Conservation (phyloP, 2,113 vertebrate species). For the Otocyon megalotis region DNA sequence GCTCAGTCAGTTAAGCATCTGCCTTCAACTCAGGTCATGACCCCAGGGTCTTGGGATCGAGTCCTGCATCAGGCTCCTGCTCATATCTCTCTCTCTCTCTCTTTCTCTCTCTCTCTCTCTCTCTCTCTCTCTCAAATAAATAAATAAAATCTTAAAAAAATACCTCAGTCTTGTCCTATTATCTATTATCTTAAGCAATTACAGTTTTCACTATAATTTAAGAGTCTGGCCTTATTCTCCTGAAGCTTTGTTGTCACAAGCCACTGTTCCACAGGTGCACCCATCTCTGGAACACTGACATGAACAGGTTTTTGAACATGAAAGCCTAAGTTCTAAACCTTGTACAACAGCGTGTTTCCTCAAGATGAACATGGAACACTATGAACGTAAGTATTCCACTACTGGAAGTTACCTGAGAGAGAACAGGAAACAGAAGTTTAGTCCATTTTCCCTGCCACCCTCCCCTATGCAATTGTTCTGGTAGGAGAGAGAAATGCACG, state of each 20-base stretch:
- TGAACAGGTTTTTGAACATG: not conserved
- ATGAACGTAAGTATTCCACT: not conserved
- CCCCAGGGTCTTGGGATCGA: too few relatives aligned
- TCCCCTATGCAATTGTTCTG: not conserved
- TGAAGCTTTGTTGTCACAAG: constrained; percentile 23
- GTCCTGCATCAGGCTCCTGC: too few relatives aligned
- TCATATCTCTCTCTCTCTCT: too few relatives aligned
- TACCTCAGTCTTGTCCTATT: not conserved
- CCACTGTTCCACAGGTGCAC: not conserved
- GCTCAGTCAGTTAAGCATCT: too few relatives aligned
- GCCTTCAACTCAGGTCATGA: too few relatives aligned
- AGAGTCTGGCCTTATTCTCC: not conserved
- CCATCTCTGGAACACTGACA: not conserved
- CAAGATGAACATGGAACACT: not conserved
- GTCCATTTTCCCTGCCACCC: not conserved
- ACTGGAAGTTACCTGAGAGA: not conserved
- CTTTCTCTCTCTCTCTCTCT: too few relatives aligned
- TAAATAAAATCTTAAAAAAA: too few relatives aligned
- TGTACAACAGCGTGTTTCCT: not conserved
- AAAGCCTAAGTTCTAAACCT: not conserved
- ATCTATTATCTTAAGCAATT: constrained; percentile 43
- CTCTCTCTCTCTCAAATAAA: too few relatives aligned
- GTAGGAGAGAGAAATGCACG: not conserved
- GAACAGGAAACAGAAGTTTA: not conserved
- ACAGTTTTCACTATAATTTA: not conserved